Evolutionary conservation across 2,113 vertebrate species (phyloP).

Genomic region (Atherinomorus stipes): DNA sequence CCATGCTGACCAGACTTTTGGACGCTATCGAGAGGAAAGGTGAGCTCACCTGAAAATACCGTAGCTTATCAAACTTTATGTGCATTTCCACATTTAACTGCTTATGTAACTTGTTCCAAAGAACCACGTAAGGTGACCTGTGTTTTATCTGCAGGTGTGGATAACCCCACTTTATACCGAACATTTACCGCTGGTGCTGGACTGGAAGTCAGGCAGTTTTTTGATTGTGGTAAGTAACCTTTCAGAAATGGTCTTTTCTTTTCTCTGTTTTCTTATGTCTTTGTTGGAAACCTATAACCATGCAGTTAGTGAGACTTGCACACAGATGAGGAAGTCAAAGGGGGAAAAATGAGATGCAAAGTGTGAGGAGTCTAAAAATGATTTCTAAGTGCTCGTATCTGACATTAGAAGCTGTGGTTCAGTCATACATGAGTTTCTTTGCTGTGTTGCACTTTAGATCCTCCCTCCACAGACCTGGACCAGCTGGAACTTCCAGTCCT

Average conservation of each 20-base stretch:
- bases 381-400: not conserved
- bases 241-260: not conserved
- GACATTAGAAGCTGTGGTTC: not conserved
- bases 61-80: not conserved
- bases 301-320: not conserved
- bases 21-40: slow-evolving; percentile 96
- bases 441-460: slow-evolving; percentile 79
- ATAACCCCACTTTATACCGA: slow-evolving; percentile 91
- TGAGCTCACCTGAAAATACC: slow-evolving; percentile 56
- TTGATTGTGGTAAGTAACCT: slow-evolving; percentile 88
- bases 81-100: too few species aligned
- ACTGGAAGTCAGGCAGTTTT: slow-evolving; percentile 91
- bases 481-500: slow-evolving; percentile 88
- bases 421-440: not conserved
- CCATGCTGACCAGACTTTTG: slow-evolving; percentile 87
- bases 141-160: slow-evolving; percentile 84
- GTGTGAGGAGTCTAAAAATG: not conserved
- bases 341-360: not conserved
- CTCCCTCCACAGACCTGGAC: slow-evolving; percentile 86
- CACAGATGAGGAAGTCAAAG: slow-evolving; percentile 12
- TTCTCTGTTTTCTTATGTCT: not conserved
- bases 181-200: slow-evolving; percentile 87
- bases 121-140: not conserved
- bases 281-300: slow-evolving; percentile 2
- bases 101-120: not conserved